A percentile compares a stretch with the other conserved stretches of the same genome.
Evolutionary conservation across 2,888 invertebrate species (phyloP).

Genomic region (Eubasilissa splendida): DNA sequence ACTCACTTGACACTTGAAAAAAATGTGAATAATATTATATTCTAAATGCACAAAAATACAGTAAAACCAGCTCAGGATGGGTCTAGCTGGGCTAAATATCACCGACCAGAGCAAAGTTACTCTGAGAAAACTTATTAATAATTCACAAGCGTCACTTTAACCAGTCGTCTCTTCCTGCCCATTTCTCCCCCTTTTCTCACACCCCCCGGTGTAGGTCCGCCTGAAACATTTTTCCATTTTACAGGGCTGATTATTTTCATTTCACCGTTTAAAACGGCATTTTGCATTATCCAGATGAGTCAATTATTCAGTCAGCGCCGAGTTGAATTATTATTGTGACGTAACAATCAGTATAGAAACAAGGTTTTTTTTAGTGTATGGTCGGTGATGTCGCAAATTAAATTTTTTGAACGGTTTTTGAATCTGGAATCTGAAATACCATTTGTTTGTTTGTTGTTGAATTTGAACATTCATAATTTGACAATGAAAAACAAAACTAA

Average conservation of each 20-base stretch:
- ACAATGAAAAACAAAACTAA: too few relatives aligned
- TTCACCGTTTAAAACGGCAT: slow-evolving; percentile 2
- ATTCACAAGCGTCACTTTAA: slow-evolving; percentile 10
- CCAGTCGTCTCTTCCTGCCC: too few relatives aligned
- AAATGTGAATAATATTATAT: too few relatives aligned
- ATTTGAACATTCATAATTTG: too few relatives aligned
- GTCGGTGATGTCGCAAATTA: too few relatives aligned
- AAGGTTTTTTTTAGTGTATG: too few relatives aligned
- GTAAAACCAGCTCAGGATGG: neutral
- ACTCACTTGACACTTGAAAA: too few relatives aligned
- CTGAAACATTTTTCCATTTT: neutral
- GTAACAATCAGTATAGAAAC: too few relatives aligned
- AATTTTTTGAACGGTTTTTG: too few relatives aligned
- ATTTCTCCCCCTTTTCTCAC: neutral
- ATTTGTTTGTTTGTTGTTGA: too few relatives aligned
- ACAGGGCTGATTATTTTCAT: slow-evolving; percentile 16
- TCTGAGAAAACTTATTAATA: slow-evolving; percentile 11
- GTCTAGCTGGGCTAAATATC: neutral
- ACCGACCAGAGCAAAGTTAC: neutral
- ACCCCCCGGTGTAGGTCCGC: neutral
- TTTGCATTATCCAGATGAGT: slow-evolving; percentile 12
- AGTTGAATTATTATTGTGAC: too few relatives aligned
- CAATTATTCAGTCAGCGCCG: neutral
- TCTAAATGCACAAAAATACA: neutral
- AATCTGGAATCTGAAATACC: too few relatives aligned